These are phyloP conservation scores for Paracanthobrama guichenoti DNA, from an alignment of 2,113 vertebrate species.

Conservation along the genomic window DNA sequence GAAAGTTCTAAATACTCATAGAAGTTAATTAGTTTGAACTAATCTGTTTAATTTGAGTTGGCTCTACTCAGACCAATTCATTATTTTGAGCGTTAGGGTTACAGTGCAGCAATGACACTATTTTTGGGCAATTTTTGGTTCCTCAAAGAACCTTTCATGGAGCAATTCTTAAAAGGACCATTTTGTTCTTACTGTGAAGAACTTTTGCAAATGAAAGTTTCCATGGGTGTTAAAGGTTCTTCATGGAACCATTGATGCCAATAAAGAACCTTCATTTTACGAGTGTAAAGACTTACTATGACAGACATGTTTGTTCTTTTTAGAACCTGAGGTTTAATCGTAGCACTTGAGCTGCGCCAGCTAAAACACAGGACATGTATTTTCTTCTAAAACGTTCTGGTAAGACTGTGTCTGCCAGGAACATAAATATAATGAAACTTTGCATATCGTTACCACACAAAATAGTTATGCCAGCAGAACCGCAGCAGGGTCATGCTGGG, in stretches of 20 bases:
- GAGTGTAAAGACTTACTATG: not conserved
- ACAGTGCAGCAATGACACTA: too few species aligned
- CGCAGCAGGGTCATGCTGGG: slow-evolving; percentile 10
- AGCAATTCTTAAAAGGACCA: not conserved
- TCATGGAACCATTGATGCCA: not conserved
- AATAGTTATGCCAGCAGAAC: slow-evolving; percentile 16
- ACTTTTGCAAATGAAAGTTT: not conserved
- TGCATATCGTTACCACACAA: slow-evolving; percentile 13
- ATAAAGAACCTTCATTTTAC: not conserved
- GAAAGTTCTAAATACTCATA: too few species aligned
- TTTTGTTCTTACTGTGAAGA: not conserved
- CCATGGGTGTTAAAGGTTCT: not conserved
- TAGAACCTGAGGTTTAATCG: slow-evolving; percentile 12
- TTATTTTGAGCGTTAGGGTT: too few species aligned
- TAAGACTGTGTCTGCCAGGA: not conserved
- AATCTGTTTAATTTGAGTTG: too few species aligned
- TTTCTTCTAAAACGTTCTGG: slow-evolving; percentile 13
- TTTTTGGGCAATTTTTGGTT: too few species aligned
- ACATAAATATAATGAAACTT: slow-evolving; percentile 23
- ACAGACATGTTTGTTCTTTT: slow-evolving; percentile 2
- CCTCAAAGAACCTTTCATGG: not conserved
- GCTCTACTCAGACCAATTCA: too few species aligned
- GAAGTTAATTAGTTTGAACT: too few species aligned
- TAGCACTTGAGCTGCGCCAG: slow-evolving; percentile 14
- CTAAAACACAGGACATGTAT: slow-evolving; percentile 33